Conservation (phyloP, 2,113 vertebrate species). For the Phrynocephalus versicolor region DNA sequence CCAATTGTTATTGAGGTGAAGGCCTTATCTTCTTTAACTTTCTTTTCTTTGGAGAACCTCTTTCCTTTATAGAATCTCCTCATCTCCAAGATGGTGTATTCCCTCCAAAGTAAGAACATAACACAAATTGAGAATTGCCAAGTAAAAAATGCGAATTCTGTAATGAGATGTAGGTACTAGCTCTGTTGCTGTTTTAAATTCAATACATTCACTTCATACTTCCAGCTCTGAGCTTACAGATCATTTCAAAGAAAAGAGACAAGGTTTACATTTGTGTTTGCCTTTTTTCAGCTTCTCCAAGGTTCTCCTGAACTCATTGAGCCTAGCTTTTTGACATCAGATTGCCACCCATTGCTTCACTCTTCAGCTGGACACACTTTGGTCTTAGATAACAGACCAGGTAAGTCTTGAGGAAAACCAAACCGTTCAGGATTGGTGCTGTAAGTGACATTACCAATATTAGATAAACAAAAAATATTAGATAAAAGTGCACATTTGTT, state of each 20-base stretch:
- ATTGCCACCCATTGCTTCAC: constrained; percentile 73
- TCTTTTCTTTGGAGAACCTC: background rate
- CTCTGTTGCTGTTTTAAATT: background rate
- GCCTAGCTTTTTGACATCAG: constrained; percentile 68
- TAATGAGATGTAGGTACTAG: background rate
- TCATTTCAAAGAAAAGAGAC: background rate
- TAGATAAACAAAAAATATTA: background rate
- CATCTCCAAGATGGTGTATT: background rate
- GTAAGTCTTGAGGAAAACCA: constrained; percentile 64
- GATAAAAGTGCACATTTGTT: background rate
- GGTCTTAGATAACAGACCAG: constrained; percentile 66
- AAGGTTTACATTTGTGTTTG: constrained; percentile 28
- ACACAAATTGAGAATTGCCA: background rate
- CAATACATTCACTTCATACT: constrained; percentile 3
- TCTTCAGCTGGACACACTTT: constrained; percentile 66
- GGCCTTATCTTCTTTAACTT: background rate
- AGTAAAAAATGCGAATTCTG: background rate
- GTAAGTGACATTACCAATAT: background rate
- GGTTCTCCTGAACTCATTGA: constrained; percentile 84
- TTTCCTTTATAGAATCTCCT: background rate
- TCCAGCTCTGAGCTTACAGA: background rate
- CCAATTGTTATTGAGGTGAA: no score
- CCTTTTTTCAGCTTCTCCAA: constrained; percentile 79
- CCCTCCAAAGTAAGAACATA: background rate
- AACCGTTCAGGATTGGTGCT: background rate